Percentiles rank a stretch among this genome's conserved stretches.
Conservation (phyloP, 2,888 invertebrate genomes). For the Cloeon dipterum region DNA sequence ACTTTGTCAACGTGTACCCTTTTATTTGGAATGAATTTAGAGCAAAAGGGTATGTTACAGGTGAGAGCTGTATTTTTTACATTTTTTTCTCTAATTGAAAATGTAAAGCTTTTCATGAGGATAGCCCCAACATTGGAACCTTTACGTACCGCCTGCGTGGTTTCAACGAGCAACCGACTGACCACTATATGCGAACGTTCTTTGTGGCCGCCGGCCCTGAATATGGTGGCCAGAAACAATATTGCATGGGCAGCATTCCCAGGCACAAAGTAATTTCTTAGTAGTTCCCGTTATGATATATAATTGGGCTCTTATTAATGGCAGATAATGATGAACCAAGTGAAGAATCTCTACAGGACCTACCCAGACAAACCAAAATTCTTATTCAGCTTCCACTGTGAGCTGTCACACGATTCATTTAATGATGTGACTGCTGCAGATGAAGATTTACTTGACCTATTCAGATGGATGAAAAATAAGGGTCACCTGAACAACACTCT, state of each 20-base stretch:
- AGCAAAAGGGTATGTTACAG: constrained; percentile 28
- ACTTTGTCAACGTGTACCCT: constrained; percentile 52
- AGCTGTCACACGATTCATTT: constrained; percentile 69
- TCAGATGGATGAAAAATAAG: constrained; percentile 36
- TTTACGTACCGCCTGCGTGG: constrained; percentile 81
- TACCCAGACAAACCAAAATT: constrained; percentile 53
- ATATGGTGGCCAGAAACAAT: constrained; percentile 27
- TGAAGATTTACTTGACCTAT: constrained; percentile 29
- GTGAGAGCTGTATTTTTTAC: constrained; percentile 8
- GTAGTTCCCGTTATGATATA: not conserved
- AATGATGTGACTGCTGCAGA: constrained; percentile 59
- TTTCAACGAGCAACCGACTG: constrained; percentile 59
- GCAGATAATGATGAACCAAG: constrained; percentile 25
- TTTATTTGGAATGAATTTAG: constrained; percentile 67
- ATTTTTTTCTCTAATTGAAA: not conserved
- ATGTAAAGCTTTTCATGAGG: constrained; percentile 57
- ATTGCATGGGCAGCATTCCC: constrained; percentile 48
- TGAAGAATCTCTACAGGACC: constrained; percentile 28
- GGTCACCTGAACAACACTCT: constrained; percentile 55
- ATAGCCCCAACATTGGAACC: constrained; percentile 59
- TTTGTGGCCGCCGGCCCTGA: constrained; percentile 39
- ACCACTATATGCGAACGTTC: constrained; percentile 73
- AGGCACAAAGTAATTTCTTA: constrained; percentile 43
- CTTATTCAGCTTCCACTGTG: constrained; percentile 69
- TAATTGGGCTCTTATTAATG: constrained; percentile 6